Base-by-base conservation (phyloP, 2,113 vertebrate genomes). In the Geococcyx californianus region DNA sequence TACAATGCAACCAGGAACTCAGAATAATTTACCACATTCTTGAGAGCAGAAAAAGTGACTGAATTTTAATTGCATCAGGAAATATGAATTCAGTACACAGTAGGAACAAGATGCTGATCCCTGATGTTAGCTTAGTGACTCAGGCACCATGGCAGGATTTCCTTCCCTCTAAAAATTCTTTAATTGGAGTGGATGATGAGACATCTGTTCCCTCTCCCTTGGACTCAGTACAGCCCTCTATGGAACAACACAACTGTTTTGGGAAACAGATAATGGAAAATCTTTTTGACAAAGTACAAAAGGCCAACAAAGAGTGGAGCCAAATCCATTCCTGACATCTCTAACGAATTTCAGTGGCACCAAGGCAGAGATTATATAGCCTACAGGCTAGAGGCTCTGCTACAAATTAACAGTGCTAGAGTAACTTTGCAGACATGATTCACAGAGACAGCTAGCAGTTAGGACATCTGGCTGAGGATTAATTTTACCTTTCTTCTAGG, bases 141-240 rank as follows among this genome's bases (percentile, higher is more conserved):
- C 86, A 94, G 80, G 60, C 86, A 94, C 59, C 52, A 45, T 17
- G 49, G 56, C 47, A 95, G 77, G 84, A 94, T 94, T 97, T 94
- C 89, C 89, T 87, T 70, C 33, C 26, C 42, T 88, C 33, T 88
- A 58, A 92, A 95, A 94, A 89, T 47, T 88, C 70, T 95, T 92
- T 78, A 74, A 77, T 52, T 84, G 42, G 59, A 64, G 9, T 60
- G 52, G 21, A 81, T 72, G 68, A 88, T 67, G 73, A 95, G 42
- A 73, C 73, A 89, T 90, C 52, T 89, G 60, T 87, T 90, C 84
- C 69, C 52, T 81, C 44, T 88, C 56, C 64, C 77, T 84, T 88
- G 86, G 92, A 90, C 47, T 38, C 52, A 54, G 76, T 19, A 82
- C 67, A 92, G 70, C 60, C 2, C 15, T 62, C 70, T 69, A 67